Base-by-base conservation (phyloP, 2,888 invertebrate genomes). In the Nowickia ferox region DNA sequence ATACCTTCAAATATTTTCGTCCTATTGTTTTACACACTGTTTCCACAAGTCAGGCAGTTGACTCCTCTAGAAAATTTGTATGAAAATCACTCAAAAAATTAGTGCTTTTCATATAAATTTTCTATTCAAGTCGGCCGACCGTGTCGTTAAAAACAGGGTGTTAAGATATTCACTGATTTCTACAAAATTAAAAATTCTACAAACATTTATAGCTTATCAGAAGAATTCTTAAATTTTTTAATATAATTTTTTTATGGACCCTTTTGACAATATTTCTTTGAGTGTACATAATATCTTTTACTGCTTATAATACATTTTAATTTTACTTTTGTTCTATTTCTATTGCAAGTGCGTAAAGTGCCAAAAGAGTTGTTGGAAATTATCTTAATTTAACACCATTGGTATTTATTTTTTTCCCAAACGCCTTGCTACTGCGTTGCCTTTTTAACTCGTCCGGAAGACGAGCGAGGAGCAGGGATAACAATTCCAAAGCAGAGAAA, bases 341-440 rank as follows among this genome's bases (percentile, higher is more conserved):
- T 15, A 68, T 17, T 48, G 9, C 10, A 19, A 30, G 46, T 30
- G 17, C 46, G 57, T 48, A 57, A 82, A 46, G 46, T 65, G 76
- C 57, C 61, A 66, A 83, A 83, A 65, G 65, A 51, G 11, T 57
- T 76, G 57, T 51, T 59, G 46, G n/a, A 65, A 72, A 71, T 83
- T 72, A 72, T 77, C 51, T 59, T 13, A 51, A 74, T 59, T 72
- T 65, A 19, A 57, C 77, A 44, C 59, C 82, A 57, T 40, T 30
- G 38, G 48, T 42, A 13, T 46, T 30, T 9, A n/a, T 38, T n/a
- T 42, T 22, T 19, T 19, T 44, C n/a, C n/a, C 53, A 69, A 30
- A 30, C 17, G 51, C 51, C 22, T 17, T 59, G 48, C 42, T n/a
- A 11, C 9, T 38, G 19, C 68, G 38, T 68, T 77, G 48, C 65